Evolutionary conservation across 1,140 invertebrate genomes (phyloP).

Genomic region (Drosophila varians): DNA sequence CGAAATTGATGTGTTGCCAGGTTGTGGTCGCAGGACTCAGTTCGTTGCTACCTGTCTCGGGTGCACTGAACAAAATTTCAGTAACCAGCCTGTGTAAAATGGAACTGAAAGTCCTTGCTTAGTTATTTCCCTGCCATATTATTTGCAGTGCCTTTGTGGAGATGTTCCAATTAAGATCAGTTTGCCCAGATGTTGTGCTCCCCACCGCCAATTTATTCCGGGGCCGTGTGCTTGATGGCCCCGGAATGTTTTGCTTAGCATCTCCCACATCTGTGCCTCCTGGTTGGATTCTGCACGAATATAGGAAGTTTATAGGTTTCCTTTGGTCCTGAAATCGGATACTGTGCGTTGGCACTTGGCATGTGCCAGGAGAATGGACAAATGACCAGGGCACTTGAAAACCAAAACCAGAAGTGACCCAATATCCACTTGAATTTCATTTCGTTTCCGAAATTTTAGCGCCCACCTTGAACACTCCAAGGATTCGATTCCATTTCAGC

Average conservation of each 20-base stretch:
- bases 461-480: conserved; percentile 33
- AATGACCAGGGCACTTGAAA: conserved; percentile 38
- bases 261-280: conserved; percentile 51
- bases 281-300: conserved; percentile 26
- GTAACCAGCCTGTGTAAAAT: not conserved
- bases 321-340: conserved; percentile 45
- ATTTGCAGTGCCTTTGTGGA: conserved; percentile 3
- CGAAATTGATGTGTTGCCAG: conserved; percentile 62
- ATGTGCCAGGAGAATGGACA: conserved; percentile 79
- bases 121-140: not conserved
- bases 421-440: conserved; percentile 75
- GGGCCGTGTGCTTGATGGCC: conserved; percentile 56
- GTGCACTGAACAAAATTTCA: not conserved
- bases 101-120: not conserved
- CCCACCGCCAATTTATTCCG: conserved; percentile 2
- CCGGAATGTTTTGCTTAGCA: conserved; percentile 32
- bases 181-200: conserved; percentile 54
- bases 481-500: conserved; percentile 20
- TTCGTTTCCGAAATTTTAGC: conserved; percentile 55
- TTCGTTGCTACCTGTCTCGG: conserved; percentile 35
- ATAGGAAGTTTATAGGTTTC: conserved; percentile 27
- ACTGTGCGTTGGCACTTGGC: conserved; percentile 54
- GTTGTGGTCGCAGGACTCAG: conserved; percentile 8
- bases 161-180: conserved; percentile 71
- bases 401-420: conserved; percentile 70